Conservation (phyloP, 2,797 vertebrate genomes). For the Characodon lateralis region DNA sequence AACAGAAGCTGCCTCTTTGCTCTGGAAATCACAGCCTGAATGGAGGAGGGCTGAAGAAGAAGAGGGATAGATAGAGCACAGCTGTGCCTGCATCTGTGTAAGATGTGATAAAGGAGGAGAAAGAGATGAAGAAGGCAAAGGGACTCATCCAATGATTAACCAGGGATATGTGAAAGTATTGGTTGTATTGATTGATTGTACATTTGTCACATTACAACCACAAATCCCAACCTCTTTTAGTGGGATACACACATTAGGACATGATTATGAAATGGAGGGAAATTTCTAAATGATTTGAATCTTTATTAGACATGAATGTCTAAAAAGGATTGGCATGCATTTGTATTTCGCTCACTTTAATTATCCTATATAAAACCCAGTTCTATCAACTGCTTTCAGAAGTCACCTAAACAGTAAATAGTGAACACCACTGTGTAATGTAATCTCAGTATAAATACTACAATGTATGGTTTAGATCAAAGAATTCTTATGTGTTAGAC, state of each 20-base stretch:
- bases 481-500: not conserved
- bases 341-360: not conserved
- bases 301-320: not conserved
- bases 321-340: not conserved
- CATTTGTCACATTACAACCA: not conserved
- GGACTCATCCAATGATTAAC: conserved; percentile 43
- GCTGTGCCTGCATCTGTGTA: conserved; percentile 65
- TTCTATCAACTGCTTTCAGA: no score
- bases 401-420: not conserved
- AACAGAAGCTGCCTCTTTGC: conserved; percentile 44
- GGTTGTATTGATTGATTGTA: no score
- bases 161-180: not conserved
- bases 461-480: not conserved
- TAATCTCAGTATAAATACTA: not conserved
- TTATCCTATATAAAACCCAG: not conserved
- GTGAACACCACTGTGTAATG: not conserved
- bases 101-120: conserved; percentile 53
- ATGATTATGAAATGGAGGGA: not conserved
- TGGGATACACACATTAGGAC: not conserved
- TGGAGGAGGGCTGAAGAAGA: conserved; percentile 37
- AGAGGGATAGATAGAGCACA: conserved; percentile 59
- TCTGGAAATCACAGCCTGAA: conserved; percentile 44
- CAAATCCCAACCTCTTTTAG: not conserved
- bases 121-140: conserved; percentile 32
- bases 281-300: not conserved